Percentiles rank a stretch among this genome's conserved stretches.
Conservation (phyloP, 2,888 invertebrate species). For the Dioctria rufipes region DNA sequence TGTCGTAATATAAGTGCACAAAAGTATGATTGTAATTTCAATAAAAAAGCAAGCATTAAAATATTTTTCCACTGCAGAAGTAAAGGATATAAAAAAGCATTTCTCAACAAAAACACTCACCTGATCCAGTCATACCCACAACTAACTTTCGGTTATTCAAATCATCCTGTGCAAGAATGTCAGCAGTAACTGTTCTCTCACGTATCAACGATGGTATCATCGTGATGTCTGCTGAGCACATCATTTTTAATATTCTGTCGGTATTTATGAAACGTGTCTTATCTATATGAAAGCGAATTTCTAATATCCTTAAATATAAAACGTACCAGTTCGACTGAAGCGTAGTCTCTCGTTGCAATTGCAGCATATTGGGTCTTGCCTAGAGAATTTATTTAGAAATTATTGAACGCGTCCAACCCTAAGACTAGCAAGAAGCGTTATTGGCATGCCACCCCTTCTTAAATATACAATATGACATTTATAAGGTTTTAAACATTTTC, state of each 20-base stretch:
- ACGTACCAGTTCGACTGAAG: conserved; percentile 69
- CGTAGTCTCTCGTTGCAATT: conserved; percentile 68
- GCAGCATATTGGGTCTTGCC: conserved; percentile 68
- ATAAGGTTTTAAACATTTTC: background rate
- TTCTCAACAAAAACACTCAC: background rate
- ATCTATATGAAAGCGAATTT: conserved; percentile 69
- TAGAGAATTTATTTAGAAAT: conserved; percentile 55
- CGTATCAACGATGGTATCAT: conserved; percentile 64
- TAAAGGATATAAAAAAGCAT: too few relatives aligned
- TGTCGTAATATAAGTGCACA: too few relatives aligned
- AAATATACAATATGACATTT: background rate
- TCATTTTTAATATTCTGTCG: conserved; percentile 67
- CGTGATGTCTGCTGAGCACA: conserved; percentile 69
- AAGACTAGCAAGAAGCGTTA: background rate
- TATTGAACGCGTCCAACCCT: background rate
- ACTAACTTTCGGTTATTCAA: conserved; percentile 69
- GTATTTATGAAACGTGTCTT: conserved; percentile 67
- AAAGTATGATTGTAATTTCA: background rate
- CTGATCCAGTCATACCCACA: conserved; percentile 59
- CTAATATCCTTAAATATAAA: conserved; percentile 67
- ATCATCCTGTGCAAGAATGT: conserved; percentile 68
- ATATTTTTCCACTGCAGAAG: background rate
- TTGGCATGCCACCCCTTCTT: background rate
- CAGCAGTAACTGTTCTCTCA: conserved; percentile 65
- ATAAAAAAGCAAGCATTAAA: background rate